phyloP scores from a whole-genome alignment of 30 jellyfish, hydroid and myxozoan species.

The Rhopilema esculentum region DNA sequence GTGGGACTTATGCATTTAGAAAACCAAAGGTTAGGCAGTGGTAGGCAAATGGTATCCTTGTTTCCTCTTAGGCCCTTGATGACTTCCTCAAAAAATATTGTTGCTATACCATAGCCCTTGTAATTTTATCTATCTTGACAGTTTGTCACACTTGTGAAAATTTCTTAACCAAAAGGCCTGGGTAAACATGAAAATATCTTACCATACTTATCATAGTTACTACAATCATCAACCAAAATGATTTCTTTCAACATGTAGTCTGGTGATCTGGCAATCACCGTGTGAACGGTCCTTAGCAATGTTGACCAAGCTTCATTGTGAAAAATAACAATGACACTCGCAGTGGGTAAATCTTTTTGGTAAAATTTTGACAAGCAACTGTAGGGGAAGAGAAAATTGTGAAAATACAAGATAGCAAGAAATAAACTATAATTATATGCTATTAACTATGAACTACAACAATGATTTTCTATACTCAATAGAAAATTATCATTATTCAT shows the following conservation, averaged over 20 bases:
- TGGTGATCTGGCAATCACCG: conserved; percentile 97
- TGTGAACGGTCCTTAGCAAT: conserved; percentile 93
- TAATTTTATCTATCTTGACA: too few relatives aligned
- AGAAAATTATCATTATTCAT: too few relatives aligned
- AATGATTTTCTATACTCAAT: too few relatives aligned
- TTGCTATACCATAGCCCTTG: too few relatives aligned
- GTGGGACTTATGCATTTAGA: too few relatives aligned
- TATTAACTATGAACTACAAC: too few relatives aligned
- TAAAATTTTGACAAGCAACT: conserved; percentile 83
- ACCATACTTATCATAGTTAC: conserved; percentile 83
- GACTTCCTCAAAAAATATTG: too few relatives aligned
- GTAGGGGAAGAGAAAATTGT: background rate
- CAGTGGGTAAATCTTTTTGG: conserved; percentile 88
- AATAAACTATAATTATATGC: too few relatives aligned
- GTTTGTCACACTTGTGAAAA: background rate
- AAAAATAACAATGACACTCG: conserved; percentile 92
- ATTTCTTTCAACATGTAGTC: conserved; percentile 78
- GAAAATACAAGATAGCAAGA: background rate
- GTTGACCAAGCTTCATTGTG: conserved; percentile 99
- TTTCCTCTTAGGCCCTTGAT: too few relatives aligned
- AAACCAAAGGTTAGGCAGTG: too few relatives aligned
- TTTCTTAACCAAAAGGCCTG: background rate
- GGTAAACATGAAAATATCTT: background rate
- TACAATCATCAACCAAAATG: conserved; percentile 93
- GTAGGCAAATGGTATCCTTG: too few relatives aligned